Evolutionary conservation across 2,888 invertebrate species (phyloP).

Genomic region (Andrena dorsata): DNA sequence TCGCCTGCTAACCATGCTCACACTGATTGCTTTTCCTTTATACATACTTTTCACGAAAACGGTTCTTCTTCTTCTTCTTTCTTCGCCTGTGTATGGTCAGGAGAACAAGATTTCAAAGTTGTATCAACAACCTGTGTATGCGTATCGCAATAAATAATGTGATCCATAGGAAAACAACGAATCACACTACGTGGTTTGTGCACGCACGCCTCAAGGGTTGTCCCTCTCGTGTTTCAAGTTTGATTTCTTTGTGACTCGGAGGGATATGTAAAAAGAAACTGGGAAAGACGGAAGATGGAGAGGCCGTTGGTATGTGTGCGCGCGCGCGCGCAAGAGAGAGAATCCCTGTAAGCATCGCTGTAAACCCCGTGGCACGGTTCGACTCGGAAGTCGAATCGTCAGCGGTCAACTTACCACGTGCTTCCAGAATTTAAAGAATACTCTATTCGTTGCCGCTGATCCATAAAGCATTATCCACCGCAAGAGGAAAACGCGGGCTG

Average conservation of each 20-base stretch:
- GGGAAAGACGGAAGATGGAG: not conserved
- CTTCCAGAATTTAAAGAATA: not conserved
- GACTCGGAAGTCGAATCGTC: not conserved
- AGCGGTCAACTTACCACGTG: slow-evolving; percentile 10
- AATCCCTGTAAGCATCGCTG: slow-evolving; percentile 6
- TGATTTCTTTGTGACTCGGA: not conserved
- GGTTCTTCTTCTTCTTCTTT: not conserved
- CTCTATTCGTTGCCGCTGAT: not conserved
- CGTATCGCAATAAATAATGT: too few relatives aligned
- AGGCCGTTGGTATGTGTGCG: not conserved
- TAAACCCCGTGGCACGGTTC: slow-evolving; percentile 34
- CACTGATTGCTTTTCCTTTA: not conserved
- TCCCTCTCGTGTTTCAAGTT: not conserved
- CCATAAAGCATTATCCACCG: not conserved
- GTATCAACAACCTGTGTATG: too few relatives aligned
- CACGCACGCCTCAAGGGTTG: not conserved
- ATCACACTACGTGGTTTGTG: too few relatives aligned
- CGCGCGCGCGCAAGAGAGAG: not conserved
- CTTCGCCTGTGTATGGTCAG: too few relatives aligned
- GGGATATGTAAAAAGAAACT: not conserved
- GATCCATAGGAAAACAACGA: too few relatives aligned
- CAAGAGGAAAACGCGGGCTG: not conserved
- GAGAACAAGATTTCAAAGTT: too few relatives aligned
- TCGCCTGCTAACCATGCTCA: not conserved
- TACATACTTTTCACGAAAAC: not conserved